Evolutionary conservation across 2,113 vertebrate genomes (phyloP).

Genomic region (Pangasianodon gigas): DNA sequence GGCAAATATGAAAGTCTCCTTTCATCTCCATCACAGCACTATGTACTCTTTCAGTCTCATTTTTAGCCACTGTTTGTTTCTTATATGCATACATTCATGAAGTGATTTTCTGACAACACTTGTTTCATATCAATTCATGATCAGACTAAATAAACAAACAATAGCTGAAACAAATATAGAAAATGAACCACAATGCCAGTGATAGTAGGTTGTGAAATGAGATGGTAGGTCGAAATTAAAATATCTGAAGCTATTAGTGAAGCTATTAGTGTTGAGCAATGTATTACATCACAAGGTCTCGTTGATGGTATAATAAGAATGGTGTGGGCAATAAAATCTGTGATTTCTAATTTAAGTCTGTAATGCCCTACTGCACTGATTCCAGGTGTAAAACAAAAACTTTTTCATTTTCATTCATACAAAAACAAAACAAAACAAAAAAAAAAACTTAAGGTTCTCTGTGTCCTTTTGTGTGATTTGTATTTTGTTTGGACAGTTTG

Average conservation of each 20-base stretch:
- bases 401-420: not conserved
- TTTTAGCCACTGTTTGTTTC: slow-evolving; percentile 47
- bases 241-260: not conserved
- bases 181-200: not conserved
- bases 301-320: not conserved
- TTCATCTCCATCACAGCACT: slow-evolving; percentile 62
- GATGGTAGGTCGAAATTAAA: not conserved
- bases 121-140: slow-evolving; percentile 1
- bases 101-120: not conserved
- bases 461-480: not conserved
- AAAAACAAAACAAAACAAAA: not conserved
- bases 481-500: too few relatives aligned
- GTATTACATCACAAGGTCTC: not conserved
- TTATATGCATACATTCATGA: not conserved
- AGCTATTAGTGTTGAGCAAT: not conserved
- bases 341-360: not conserved
- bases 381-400: too few relatives aligned
- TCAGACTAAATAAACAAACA: not conserved
- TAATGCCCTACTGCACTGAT: not conserved
- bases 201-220: not conserved
- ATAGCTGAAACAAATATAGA: not conserved
- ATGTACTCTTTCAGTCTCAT: slow-evolving; percentile 47
- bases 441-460: not conserved
- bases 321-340: not conserved
- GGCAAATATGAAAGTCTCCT: slow-evolving; percentile 58